Evolutionary conservation across 2,888 invertebrate species (phyloP).

Genomic region (Bruchidius siliquastri): DNA sequence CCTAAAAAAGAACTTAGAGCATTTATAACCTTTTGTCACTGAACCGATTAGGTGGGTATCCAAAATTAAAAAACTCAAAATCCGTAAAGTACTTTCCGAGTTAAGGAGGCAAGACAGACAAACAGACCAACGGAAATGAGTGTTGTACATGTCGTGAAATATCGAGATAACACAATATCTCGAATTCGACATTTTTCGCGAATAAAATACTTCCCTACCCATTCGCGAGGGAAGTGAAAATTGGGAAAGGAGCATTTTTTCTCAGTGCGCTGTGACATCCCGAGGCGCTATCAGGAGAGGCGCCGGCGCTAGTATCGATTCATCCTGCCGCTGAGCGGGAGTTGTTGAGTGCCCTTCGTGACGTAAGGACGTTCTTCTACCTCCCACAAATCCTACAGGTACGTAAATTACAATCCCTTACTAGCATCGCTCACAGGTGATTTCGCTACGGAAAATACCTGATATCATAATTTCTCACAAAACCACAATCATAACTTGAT

Average conservation of each 20-base stretch:
- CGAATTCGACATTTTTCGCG: not conserved
- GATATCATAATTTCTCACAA: too few relatives aligned
- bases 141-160: too few relatives aligned
- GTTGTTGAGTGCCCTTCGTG: slow-evolving; percentile 38
- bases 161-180: too few relatives aligned
- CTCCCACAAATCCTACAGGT: slow-evolving; percentile 36
- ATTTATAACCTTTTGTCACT: too few relatives aligned
- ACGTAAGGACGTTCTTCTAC: slow-evolving; percentile 36
- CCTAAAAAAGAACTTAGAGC: too few relatives aligned
- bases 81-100: too few relatives aligned
- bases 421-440: not conserved
- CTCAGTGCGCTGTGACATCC: not conserved
- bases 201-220: not conserved
- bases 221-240: not conserved
- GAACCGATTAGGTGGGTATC: too few relatives aligned
- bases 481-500: too few relatives aligned
- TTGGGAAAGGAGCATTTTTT: not conserved
- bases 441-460: too few relatives aligned
- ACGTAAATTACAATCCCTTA: slow-evolving; percentile 24
- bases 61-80: too few relatives aligned
- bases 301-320: slow-evolving; percentile 46
- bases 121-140: too few relatives aligned
- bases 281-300: slow-evolving; percentile 13
- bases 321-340: slow-evolving; percentile 30
- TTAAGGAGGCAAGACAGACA: too few relatives aligned